Evolutionary conservation across 1,140 invertebrate species (phyloP), one percentile per base, ranked within the genome.

Genomic region (Aphis craccivora): DNA sequence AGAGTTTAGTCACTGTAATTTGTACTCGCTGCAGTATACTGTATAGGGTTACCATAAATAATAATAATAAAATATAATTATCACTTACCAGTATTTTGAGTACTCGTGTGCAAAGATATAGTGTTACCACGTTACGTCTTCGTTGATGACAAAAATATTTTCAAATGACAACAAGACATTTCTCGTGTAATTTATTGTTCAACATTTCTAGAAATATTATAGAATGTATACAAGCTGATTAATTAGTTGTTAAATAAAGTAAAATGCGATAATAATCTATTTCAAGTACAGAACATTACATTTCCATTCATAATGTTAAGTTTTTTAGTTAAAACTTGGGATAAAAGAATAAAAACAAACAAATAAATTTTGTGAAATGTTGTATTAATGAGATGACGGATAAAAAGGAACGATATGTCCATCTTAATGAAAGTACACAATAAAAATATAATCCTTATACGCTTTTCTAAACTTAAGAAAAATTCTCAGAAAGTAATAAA

Each of bases 41-140:
- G 8, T 45, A 45, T 45, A 45, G 45, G 60, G 60, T 18, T 76
- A n/a, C n/a, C 30, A 76, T 76, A 76, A 76, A 76, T 76, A 76
- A 76, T 76, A 76, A 76, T n/a, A 76, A 76, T 76, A n/a, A 76
- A 76, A 76, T 76, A 35, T 76, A 76, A 76, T n/a, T 35, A 76
- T n/a, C 30, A 76, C 60, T 76, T 76, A 76, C 60, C 60, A 18
- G n/a, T 76, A n/a, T n/a, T n/a, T 18, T n/a, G n/a, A n/a, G 4
- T 76, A 76, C 60, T n/a, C 60, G 9, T 4, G 60, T 35, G 30
- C 14, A 76, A 76, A n/a, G 30, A n/a, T 53, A 53, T 25, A 35
- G 1, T n/a, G 60, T 76, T 18, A 76, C 14, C 30, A 76, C n/a
- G n/a, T 18, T 76, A 76, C 60, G 60, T 76, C 60, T 35, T 76